Base-by-base conservation (phyloP, 2,888 invertebrate genomes). In the Thereva unica region DNA sequence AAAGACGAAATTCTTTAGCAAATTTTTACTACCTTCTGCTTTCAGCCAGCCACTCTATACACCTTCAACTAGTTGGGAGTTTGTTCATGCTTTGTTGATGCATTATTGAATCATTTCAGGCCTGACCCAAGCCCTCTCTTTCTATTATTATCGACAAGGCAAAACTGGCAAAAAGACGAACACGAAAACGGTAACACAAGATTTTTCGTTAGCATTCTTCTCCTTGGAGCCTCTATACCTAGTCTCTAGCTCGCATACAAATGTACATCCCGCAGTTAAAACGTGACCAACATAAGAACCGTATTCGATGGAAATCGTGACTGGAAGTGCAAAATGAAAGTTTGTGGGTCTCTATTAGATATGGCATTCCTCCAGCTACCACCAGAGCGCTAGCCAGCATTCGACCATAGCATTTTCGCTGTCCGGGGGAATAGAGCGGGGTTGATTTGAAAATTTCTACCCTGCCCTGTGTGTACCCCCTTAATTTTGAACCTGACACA, bases 221-320 rank as follows among this genome's bases (percentile, higher is more conserved):
- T 23, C 23, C 23, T 23, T 23, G 23, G 23, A 23, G 23, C 23
- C 23, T 41, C 63, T 40, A 49, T 23, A 50, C 52, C 9, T 9
- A 37, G n/a, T 41, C 40, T 47, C 10, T 42, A 41, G 63, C 40
- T 34, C 40, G 49, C 50, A 63, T 63, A 63, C 63, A 53, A 64
- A 64, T 64, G 4, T 52, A 10, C 35, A 37, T 52, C 64, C 64
- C 56, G 42, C 44, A 64, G 64, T 53, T 42, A 37, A 64, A 54
- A 64, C 64, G 64, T 64, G 64, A 64, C 54, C 35, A 42, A 54
- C 42, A 64, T 64, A 44, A 12, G 37, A 64, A 64, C n/a, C 54
- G 54, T 53, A 54, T 54, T 54, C 53, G 53, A 10, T 44, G 42
- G 54, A 37, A 54, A 50, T 64, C 64, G 64, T 64, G 64, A 64